Percentiles rank a stretch among this genome's conserved stretches.
Conservation (phyloP, 2,888 invertebrate species). For the Cepaea hortensis region DNA sequence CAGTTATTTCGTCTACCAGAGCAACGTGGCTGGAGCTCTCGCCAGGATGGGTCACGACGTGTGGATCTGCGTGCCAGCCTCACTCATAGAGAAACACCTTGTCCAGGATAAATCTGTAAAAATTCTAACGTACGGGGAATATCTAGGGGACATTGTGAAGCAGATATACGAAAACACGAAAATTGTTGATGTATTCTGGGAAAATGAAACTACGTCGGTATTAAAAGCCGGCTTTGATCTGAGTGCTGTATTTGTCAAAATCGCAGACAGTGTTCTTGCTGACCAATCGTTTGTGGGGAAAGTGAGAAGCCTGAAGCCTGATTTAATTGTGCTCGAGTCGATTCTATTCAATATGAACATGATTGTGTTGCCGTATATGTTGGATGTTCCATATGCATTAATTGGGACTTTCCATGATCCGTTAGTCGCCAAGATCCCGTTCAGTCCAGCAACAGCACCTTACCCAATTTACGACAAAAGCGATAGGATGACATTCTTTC, state of each 20-base stretch:
- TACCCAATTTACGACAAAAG: constrained; percentile 20
- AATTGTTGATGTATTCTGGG: constrained; percentile 16
- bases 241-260: background rate
- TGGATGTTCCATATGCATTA: constrained; percentile 49
- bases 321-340: constrained; percentile 49
- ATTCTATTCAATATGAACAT: constrained; percentile 20
- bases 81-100: background rate
- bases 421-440: constrained; percentile 41
- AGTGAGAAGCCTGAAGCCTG: constrained; percentile 38
- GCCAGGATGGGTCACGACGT: constrained; percentile 42
- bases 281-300: constrained; percentile 39
- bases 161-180: background rate
- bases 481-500: constrained; percentile 46
- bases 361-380: constrained; percentile 41
- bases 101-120: constrained; percentile 1
- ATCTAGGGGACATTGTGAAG: background rate
- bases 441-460: constrained; percentile 43
- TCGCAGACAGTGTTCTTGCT: background rate
- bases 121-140: constrained; percentile 22
- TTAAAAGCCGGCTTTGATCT: background rate
- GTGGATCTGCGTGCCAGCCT: constrained; percentile 20
- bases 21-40: constrained; percentile 40
- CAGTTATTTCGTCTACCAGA: constrained; percentile 42
- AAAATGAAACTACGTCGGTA: background rate
- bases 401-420: constrained; percentile 46